Evolutionary conservation across 2,888 invertebrate species (phyloP).

Genomic region (Tetramorium bicarinatum): DNA sequence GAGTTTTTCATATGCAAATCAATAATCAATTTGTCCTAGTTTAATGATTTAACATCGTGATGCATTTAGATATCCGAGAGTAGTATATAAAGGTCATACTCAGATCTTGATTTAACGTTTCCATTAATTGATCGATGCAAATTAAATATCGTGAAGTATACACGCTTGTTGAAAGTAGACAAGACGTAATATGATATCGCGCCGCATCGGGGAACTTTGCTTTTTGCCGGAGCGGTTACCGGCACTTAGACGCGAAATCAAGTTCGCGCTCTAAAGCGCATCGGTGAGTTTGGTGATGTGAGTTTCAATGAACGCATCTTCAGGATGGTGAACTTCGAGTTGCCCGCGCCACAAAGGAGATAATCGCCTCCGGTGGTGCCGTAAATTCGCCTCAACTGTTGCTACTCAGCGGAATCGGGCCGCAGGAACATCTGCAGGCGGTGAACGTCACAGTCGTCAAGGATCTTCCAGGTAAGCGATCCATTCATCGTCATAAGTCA

Average conservation of each 20-base stretch:
- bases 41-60: background rate
- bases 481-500: slow-evolving; percentile 35
- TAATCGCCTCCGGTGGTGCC: slow-evolving; percentile 89
- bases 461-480: slow-evolving; percentile 87
- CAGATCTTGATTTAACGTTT: background rate
- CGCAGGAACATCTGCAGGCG: slow-evolving; percentile 88
- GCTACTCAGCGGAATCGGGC: slow-evolving; percentile 90
- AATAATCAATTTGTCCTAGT: slow-evolving; percentile 3
- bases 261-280: slow-evolving; percentile 37
- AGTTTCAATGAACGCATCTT: slow-evolving; percentile 58
- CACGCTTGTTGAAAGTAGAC: background rate
- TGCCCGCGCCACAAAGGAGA: slow-evolving; percentile 84
- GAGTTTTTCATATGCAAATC: background rate
- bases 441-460: slow-evolving; percentile 89
- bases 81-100: background rate
- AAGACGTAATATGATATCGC: background rate
- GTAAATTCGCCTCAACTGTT: slow-evolving; percentile 90
- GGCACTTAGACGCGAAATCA: slow-evolving; percentile 47
- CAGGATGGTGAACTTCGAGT: slow-evolving; percentile 77
- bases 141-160: background rate
- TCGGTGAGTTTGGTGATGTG: slow-evolving; percentile 27
- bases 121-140: background rate
- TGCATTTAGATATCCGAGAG: background rate
- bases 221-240: slow-evolving; percentile 38
- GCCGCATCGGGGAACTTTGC: slow-evolving; percentile 21